Base-by-base conservation (phyloP, 2,888 invertebrate genomes). In the Dynastes hyllus region DNA sequence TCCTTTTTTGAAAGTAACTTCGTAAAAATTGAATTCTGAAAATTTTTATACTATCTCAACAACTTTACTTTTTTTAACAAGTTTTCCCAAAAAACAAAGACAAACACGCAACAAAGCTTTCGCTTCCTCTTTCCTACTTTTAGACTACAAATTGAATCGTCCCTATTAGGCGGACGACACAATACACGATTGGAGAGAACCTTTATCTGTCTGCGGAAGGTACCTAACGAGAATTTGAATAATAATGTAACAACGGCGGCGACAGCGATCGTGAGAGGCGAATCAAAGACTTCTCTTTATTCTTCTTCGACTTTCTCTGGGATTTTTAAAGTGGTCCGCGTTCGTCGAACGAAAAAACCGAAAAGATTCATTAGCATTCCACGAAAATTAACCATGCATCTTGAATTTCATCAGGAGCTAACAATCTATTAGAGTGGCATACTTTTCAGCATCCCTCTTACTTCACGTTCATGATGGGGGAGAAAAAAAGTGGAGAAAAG, bases 331-430 rank as follows among this genome's bases (percentile, higher is more conserved):
- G 65, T 50, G 65, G 65, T 50, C 45, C 55, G 53, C 16, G 58
- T 16, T 11, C 50, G 61, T 61, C 58, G 22, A 32, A 22, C 40
- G 45, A 8, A 45, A 76, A 67, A 63, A 37, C 37, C 66, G 76
- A 63, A 65, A 55, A 71, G 71, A 71, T 71, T 82, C 80, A 82
- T 82, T 82, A 82, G 78, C 78, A 79, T 78, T 78, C 75, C 70
- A 73, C 77, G 73, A 80, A 80, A 82, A 81, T 79, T 80, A 80
- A 79, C 81, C 70, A 65, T 78, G 80, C 81, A 79, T 80, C 81
- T 81, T 82, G 82, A 82, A 83, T 82, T 81, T 82, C 81, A 82
- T 81, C 81, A 82, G 81, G 80, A 79, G 80, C 80, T 82, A 83
- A 83, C 83, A 83, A 83, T 83, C 82, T 81, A 82, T 83, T 83